Evolutionary conservation across 2,888 invertebrate genomes (phyloP), one percentile per base, ranked within the genome.

Genomic region (Strigamia transsilvanica): DNA sequence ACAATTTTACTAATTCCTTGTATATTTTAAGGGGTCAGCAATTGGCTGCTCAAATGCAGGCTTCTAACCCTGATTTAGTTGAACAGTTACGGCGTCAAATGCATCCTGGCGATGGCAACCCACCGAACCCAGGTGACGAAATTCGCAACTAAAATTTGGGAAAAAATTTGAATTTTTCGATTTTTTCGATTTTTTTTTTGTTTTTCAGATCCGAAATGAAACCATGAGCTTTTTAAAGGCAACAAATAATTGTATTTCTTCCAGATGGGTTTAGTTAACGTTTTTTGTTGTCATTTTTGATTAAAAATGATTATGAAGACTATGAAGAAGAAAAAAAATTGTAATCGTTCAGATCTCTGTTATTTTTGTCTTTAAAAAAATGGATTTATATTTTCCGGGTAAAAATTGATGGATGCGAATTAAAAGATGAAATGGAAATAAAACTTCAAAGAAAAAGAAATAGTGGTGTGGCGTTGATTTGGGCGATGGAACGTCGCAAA

Each of bases 21-120:
- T 18, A 5, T 42, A 56, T 86, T 86, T 91, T 83, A 89, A 94
- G 91, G 21, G 95, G 95, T 0, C 94, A 95, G 87, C 93, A 93
- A 84, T 89, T 96, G 82, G 94, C 94, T 10, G 92, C 92, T 86
- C 94, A 94, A 87, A 94, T 96, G 92, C 93, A 94, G 87, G 91
- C 91, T 78, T 91, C 91, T 21, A 95, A 96, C 88, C 96, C 96
- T 0, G 94, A 94, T 83, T 89, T 96, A 77, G 93, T 95, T 41
- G 94, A 95, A 84, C 92, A 93, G 86, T 89, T 96, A 83, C 90
- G 94, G 82, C 90, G 89, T 79, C 91, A 91, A 87, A 90, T 92
- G 89, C 79, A 79, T n/a, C n/a, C 41, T 41, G 41, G 23, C 2
- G 80, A 34, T 13, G 41, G 32, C 18, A 80, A 56, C n/a, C 80